phyloP scores from a whole-genome alignment of 2,113 vertebrate genomes.

The Pterophyllum scalare region DNA sequence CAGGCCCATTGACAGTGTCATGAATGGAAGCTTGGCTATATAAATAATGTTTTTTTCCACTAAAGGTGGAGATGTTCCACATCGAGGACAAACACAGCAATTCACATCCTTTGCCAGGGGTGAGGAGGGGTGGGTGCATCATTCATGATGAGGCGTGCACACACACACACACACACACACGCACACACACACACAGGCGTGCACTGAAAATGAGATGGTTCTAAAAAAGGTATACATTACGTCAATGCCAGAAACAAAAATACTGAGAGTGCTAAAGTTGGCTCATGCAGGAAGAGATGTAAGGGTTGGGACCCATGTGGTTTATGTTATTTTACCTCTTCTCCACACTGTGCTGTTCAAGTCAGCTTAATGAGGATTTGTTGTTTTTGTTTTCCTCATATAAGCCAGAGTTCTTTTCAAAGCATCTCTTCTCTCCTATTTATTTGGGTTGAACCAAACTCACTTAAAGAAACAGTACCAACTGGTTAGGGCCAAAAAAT shows the following conservation, averaged over 20 bases:
- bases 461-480: background rate
- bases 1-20: constrained; percentile 52
- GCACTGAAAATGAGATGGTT: background rate
- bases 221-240: background rate
- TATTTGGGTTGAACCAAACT: background rate
- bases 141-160: constrained; percentile 17
- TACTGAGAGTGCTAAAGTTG: background rate
- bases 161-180: no score
- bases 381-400: background rate
- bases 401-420: background rate
- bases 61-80: constrained; percentile 39
- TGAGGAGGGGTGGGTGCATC: background rate
- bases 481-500: background rate
- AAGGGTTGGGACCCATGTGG: background rate
- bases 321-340: background rate
- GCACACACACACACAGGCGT: no score
- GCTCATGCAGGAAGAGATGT: background rate
- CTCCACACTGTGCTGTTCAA: background rate
- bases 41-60: constrained; percentile 30
- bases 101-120: constrained; percentile 25
- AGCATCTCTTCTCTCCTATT: background rate
- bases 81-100: constrained; percentile 30
- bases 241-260: background rate
- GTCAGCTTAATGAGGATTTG: background rate
- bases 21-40: constrained; percentile 42